Evolutionary conservation across 2,888 invertebrate genomes (phyloP).

Genomic region (Phoronis australis): DNA sequence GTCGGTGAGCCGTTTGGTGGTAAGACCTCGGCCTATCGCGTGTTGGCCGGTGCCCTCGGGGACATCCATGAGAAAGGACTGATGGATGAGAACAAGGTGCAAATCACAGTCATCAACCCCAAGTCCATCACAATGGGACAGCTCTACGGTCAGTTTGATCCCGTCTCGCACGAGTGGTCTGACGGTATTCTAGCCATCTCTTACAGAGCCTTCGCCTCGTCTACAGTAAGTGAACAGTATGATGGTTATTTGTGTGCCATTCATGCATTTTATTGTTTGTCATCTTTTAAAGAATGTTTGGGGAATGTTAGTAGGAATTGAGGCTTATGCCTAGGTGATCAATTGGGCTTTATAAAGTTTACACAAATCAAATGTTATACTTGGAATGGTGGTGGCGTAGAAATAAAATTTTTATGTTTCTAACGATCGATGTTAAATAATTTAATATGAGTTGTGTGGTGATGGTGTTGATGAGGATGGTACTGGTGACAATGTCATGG

Average conservation of each 20-base stretch:
- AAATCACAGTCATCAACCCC: slow-evolving; percentile 56
- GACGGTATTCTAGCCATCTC: slow-evolving; percentile 67
- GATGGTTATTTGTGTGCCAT: background rate
- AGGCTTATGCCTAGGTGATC: too few relatives aligned
- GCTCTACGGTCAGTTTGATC: slow-evolving; percentile 58
- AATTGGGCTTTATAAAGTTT: too few relatives aligned
- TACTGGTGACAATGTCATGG: too few relatives aligned
- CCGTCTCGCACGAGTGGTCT: slow-evolving; percentile 57
- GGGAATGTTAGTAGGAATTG: too few relatives aligned
- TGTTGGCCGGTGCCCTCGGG: slow-evolving; percentile 75
- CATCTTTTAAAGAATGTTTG: too few relatives aligned
- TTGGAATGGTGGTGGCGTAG: too few relatives aligned
- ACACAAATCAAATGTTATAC: too few relatives aligned
- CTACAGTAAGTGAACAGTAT: slow-evolving; percentile 47
- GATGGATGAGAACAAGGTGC: slow-evolving; percentile 54
- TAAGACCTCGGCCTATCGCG: slow-evolving; percentile 63
- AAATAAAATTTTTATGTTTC: too few relatives aligned
- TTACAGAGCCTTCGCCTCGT: slow-evolving; percentile 81
- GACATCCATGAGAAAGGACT: slow-evolving; percentile 65
- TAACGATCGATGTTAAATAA: too few relatives aligned
- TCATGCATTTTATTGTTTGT: too few relatives aligned
- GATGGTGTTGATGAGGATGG: too few relatives aligned
- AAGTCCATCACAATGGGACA: slow-evolving; percentile 60
- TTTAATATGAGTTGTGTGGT: too few relatives aligned
- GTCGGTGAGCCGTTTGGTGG: slow-evolving; percentile 57